Percentiles rank a stretch among this genome's conserved stretches.
Evolutionary conservation across 2,113 vertebrate species (phyloP).

Genomic region (Isurus oxyrinchus): DNA sequence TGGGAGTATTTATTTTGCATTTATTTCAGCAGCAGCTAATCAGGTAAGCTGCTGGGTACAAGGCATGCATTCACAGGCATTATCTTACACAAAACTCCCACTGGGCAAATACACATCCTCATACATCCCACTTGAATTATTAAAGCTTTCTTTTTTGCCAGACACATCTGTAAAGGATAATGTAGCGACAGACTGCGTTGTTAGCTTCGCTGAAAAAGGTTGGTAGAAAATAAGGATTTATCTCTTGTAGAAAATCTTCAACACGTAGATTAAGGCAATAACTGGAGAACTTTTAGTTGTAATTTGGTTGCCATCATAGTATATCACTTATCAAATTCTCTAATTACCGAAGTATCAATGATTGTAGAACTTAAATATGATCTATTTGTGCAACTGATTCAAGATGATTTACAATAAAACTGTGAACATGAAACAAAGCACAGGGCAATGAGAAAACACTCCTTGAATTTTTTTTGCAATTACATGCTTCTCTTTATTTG

Average conservation of each 20-base stretch:
- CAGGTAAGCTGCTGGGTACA: slow-evolving; percentile 41
- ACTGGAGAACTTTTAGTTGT: not conserved
- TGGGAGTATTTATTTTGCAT: slow-evolving; percentile 47
- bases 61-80: not conserved
- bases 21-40: slow-evolving; percentile 50
- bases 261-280: not conserved
- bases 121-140: slow-evolving; percentile 25
- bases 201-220: not conserved
- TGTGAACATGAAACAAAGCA: not conserved
- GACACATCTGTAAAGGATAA: slow-evolving; percentile 12
- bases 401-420: not conserved
- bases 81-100: slow-evolving; percentile 16
- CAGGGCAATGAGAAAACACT: too few relatives aligned
- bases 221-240: slow-evolving; percentile 3
- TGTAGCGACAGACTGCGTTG: not conserved
- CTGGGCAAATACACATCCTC: slow-evolving; percentile 10
- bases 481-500: not conserved
- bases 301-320: not conserved
- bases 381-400: not conserved
- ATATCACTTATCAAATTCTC: not conserved
- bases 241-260: not conserved
- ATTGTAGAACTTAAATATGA: not conserved
- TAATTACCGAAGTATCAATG: not conserved
- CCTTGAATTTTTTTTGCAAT: not conserved
- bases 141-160: not conserved